A percentile compares a stretch with the other conserved stretches of the same genome.
These are phyloP conservation scores for Stegophylla sp. DNA, from an alignment of 2,888 invertebrate species.

Conservation along the genomic window DNA sequence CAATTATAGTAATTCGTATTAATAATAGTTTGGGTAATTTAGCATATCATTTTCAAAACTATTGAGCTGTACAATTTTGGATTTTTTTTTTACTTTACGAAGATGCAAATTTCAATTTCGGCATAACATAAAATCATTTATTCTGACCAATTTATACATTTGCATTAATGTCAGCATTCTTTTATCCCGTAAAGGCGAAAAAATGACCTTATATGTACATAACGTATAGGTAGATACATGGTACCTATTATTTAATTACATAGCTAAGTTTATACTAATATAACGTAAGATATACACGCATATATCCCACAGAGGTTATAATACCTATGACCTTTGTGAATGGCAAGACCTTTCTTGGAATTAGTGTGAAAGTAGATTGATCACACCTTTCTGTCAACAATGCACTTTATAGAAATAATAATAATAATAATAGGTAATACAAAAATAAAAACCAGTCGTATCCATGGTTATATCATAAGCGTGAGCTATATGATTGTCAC, in stretches of 20 bases:
- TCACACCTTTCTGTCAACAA: slow-evolving; percentile 57
- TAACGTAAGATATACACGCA: background rate
- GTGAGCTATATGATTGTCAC: slow-evolving; percentile 35
- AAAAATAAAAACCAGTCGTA: slow-evolving; percentile 39
- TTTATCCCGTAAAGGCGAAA: no score
- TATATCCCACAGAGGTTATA: slow-evolving; percentile 46
- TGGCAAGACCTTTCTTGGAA: slow-evolving; percentile 55
- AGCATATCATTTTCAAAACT: no score
- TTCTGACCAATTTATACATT: no score
- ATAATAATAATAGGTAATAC: slow-evolving; percentile 43
- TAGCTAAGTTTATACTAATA: background rate
- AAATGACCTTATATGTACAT: no score
- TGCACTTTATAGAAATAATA: slow-evolving; percentile 43
- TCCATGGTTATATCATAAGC: slow-evolving; percentile 42
- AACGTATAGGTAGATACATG: no score
- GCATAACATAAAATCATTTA: no score
- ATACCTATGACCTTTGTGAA: slow-evolving; percentile 50
- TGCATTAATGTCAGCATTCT: no score
- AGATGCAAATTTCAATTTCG: no score
- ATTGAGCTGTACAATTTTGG: no score
- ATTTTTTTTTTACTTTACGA: no score
- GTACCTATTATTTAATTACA: background rate
- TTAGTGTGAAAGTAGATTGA: slow-evolving; percentile 57
- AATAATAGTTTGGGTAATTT: no score
- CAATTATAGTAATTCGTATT: no score